Evolutionary conservation across 2,888 invertebrate species (phyloP), one percentile per base, ranked within the genome.

Genomic region (Lithophane socia): DNA sequence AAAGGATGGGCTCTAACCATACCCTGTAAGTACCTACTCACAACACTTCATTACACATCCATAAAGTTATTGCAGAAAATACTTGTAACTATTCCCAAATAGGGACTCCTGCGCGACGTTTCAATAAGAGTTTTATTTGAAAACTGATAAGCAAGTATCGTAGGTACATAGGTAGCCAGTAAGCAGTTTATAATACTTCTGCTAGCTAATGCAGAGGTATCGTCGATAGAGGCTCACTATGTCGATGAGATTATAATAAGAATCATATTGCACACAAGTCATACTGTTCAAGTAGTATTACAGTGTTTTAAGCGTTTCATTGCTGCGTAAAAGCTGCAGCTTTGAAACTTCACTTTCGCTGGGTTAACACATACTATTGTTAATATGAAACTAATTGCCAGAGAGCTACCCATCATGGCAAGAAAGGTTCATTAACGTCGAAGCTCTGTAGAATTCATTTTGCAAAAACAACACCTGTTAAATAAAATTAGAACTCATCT

Each of bases 351-450:
- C 13, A 61, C 13, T 18, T 21, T 64, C 42, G 29, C 8, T 29
- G 8, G 13, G 42, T 16, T 37, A 37, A 37, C 37, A 52, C 0
- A 44, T 49, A 10, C 1, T 29, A 58, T 44, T 65, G 56, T n/a
- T 4, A 18, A 56, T 67, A 21, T 29, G 47, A 60, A 29, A 73
- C 8, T 47, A 18, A 73, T 60, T 66, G 74, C 72, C 80, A 88
- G 90, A 89, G 88, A 90, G 90, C 89, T 88, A 88, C 86, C 81
- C 67, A 56, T 77, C 67, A 56, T 77, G 91, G 89, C 91, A 91
- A 90, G 88, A 84, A 49, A 75, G 10, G 29, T 63, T 63, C 7
- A 69, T 54, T 47, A 16, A 63, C 16, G 29, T 61, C 56, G n/a
- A 69, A 68, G 24, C 58, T 76, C 42, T 66, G 73, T 60, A 52